Conservation (phyloP, 2,797 vertebrate species). For the Perodicticus potto region DNA sequence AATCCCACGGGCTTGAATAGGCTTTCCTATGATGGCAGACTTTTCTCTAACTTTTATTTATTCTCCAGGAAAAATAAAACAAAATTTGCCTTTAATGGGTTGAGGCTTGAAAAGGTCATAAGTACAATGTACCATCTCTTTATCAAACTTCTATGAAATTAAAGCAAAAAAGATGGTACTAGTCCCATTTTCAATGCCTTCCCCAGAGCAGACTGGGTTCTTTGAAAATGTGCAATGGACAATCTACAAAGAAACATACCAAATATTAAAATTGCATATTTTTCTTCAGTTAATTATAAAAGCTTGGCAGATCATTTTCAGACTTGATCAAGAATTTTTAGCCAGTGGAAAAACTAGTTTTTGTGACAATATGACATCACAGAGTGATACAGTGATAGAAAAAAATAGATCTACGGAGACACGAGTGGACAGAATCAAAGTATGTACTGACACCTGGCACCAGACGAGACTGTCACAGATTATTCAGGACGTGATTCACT, state of each 20-base stretch:
- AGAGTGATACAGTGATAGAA: background rate
- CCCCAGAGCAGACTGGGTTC: background rate
- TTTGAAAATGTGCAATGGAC: background rate
- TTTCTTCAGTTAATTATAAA: background rate
- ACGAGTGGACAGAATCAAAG: background rate
- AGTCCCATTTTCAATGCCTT: background rate
- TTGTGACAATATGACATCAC: background rate
- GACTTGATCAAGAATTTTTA: background rate
- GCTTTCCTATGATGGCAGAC: background rate
- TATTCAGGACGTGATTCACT: background rate
- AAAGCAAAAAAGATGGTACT: background rate
- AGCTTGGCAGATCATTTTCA: background rate
- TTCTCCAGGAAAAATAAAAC: background rate
- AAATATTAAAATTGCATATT: background rate
- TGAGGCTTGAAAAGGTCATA: background rate
- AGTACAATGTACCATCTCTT: background rate
- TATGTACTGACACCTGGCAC: background rate
- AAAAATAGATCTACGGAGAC: background rate
- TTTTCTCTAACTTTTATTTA: background rate
- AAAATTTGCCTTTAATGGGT: background rate
- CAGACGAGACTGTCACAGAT: background rate
- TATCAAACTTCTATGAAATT: conserved; percentile 29
- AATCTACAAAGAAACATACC: background rate
- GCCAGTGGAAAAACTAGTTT: background rate
- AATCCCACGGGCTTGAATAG: background rate